Base-by-base conservation (phyloP, 2,888 invertebrate genomes). In the Limenitis camilla region DNA sequence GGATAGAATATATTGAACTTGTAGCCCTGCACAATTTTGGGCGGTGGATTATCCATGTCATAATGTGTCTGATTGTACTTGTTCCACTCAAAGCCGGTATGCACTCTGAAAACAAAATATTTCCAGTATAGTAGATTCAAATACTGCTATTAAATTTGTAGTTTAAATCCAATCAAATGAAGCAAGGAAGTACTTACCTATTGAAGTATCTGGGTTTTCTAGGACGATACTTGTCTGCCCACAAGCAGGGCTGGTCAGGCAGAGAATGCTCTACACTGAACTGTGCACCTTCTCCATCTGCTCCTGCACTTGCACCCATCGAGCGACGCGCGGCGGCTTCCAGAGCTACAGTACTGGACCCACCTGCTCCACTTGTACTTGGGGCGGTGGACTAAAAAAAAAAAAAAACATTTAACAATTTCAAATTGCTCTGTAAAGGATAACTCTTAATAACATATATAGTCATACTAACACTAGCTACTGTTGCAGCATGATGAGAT, bases 31-130 rank as follows among this genome's bases (percentile, higher is more conserved):
- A 99, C 99, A 72, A 99, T 98, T 89, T 99, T 99, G 0, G 99
- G 99, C 6, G 99, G 99, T 46, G 99, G 99, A 88, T 99, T 99
- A 81, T 99, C 99, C 94, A 99, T 97, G 79, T 99, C 99, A 82
- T 99, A 99, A 87, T 99, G 99, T 1, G 99, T 99, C 86, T 99
- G 99, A 87, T 99, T 99, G 86, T 99, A 99, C 81, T 99, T 99
- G 88, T 99, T 99, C 99, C 99, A 99, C 73, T 99, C 99, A 83
- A 99, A 99, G 10, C 99, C 99, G 0, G 96, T 96, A 74, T 96
- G 96, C 4, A 96, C 96, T 52, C 96, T 90, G 75, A 2, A 56
- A 59, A 5, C 4, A 27, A 11, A 30, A 29, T 28, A 42, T 11
- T n/a, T 27, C n/a, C n/a, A 19, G 4, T 36, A 11, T 43, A 30